Evolutionary conservation across 2,797 vertebrate species (phyloP), one percentile per base, ranked within the genome.

Genomic region (Lagocephalus sceleratus): DNA sequence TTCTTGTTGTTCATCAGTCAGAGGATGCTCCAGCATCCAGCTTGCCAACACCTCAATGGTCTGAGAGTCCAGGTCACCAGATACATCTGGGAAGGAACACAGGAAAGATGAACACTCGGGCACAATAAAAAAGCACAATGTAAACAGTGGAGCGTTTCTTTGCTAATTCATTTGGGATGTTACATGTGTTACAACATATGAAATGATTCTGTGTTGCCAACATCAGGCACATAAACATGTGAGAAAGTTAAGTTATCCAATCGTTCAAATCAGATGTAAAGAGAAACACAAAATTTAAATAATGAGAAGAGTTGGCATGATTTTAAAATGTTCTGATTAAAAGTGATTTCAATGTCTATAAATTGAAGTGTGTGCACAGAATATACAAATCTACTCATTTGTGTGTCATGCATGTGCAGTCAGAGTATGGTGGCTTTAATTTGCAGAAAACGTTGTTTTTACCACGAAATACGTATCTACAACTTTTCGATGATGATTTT

Each of bases 21-120:
- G 68, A 1, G 91, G 92, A 73, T 93, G 91, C 71, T 93, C 91
- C 15, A 93, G 73, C 92, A 93, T 93, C 92, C 92, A 93, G 78
- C 91, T 92, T 46, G 92, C 91, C 74, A 93, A 71, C 47, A 91
- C 83, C 74, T 92, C 91, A 1, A 92, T 91, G 61, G 88, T 89
- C 23, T 88, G 90, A 23, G 90, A 88, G 61, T 92, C 91, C 72
- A 90, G 72, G 75, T 93, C 90, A 50, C 91, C 91, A 21, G 89
- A 80, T 55, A 92, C 88, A 63, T 91, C 92, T 92, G 70, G 25
- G 39, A 64, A 48, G 68, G 55, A 79, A 60, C 66, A 77, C 66
- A 81, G 40, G 55, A 61, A 67, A 59, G 51, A 47, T 64, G 19
- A 64, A 78, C 51, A 54, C 59, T 73, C 67, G 77, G 61, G 62